Conservation (phyloP, 2,113 vertebrate genomes). For the Petromus typicus region DNA sequence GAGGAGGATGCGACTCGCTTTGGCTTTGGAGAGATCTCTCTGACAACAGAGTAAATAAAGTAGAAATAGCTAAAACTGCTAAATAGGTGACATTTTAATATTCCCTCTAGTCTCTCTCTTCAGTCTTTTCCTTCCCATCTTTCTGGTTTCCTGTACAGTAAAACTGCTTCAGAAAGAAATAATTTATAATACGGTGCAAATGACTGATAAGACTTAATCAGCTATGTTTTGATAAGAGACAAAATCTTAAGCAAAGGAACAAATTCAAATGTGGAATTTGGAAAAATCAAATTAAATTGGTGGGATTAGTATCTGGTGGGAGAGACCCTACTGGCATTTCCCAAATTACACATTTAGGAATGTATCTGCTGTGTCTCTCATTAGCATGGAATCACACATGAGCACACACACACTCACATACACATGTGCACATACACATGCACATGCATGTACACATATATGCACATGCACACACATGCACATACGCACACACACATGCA, state of each 20-base stretch:
- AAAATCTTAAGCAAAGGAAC: conserved; percentile 33
- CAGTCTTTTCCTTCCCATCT: neutral
- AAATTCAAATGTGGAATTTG: conserved; percentile 28
- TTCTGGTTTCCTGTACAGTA: conserved; percentile 1
- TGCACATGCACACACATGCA: no score
- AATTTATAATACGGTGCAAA: neutral
- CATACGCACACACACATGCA: neutral
- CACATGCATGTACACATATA: neutral
- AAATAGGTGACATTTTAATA: neutral
- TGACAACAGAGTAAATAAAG: neutral
- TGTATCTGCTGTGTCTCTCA: neutral
- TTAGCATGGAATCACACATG: neutral
- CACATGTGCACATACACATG: neutral
- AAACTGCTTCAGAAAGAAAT: neutral
- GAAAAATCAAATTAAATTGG: conserved; percentile 46
- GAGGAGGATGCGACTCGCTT: neutral
- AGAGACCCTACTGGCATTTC: neutral
- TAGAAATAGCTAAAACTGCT: neutral
- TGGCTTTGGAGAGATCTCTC: neutral
- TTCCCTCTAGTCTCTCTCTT: neutral
- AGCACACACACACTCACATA: neutral
- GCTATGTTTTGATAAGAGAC: conserved; percentile 27
- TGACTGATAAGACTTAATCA: neutral
- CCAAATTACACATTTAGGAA: neutral
- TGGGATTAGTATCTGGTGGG: neutral